A percentile compares a stretch with the other conserved stretches of the same genome.
Evolutionary conservation across 2,113 vertebrate species (phyloP).

Genomic region (Lathamus discolor): DNA sequence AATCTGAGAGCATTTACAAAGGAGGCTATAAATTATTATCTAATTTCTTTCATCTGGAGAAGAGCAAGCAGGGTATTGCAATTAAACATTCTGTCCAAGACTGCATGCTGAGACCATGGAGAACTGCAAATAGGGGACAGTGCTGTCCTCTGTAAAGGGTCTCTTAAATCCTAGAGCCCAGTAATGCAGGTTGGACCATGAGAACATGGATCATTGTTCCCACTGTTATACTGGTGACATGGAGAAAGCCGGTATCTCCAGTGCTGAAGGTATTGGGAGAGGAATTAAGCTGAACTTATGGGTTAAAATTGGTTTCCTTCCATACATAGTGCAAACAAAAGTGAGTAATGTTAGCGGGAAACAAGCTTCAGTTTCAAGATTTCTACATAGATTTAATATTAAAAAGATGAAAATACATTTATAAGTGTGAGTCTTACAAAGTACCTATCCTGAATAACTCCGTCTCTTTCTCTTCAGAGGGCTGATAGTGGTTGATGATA

Average conservation of each 20-base stretch:
- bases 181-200: neutral
- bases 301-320: neutral
- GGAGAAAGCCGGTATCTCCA: neutral
- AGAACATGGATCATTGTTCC: neutral
- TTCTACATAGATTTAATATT: neutral
- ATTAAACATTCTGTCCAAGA: neutral
- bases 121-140: neutral
- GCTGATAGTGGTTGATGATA: neutral
- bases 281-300: neutral
- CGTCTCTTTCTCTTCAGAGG: neutral
- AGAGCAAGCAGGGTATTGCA: neutral
- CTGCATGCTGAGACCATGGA: neutral
- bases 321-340: neutral
- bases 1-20: constrained; percentile 24
- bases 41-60: constrained; percentile 14
- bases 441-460: neutral
- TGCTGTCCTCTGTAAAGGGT: neutral
- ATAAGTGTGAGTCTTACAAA: neutral
- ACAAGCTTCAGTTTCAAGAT: neutral
- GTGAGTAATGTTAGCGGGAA: neutral
- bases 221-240: neutral
- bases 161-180: neutral
- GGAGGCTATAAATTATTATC: constrained; percentile 20
- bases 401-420: neutral
- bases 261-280: neutral